These are phyloP conservation scores for Chaetorhynchus papuensis DNA, from an alignment of 2,113 vertebrate species.

Conservation along the genomic window DNA sequence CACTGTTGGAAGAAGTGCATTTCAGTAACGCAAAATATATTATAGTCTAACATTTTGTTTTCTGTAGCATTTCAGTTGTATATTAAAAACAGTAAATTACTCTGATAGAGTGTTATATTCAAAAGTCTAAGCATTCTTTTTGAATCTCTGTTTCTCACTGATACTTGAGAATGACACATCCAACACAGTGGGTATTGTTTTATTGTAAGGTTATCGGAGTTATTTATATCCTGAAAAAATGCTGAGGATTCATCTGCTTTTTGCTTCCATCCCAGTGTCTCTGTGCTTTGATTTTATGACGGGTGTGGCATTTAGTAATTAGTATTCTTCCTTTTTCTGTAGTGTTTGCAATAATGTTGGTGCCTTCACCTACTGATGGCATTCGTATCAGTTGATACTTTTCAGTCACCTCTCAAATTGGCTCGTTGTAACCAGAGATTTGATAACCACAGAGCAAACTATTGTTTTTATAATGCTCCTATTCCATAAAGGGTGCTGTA, in stretches of 20 bases:
- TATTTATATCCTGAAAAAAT: background rate
- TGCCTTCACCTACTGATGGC: rapidly evolving
- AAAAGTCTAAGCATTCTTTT: background rate
- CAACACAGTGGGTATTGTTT: background rate
- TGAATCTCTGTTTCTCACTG: background rate
- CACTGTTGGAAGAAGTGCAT: background rate
- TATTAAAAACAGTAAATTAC: conserved; percentile 19
- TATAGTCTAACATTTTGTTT: background rate
- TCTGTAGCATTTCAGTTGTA: background rate
- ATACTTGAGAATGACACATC: background rate
- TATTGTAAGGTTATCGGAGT: background rate
- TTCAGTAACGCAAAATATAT: background rate
- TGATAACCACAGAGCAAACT: background rate
- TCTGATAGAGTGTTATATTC: background rate
- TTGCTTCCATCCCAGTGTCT: background rate
- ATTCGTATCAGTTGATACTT: background rate
- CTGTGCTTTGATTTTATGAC: background rate
- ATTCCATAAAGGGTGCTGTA: background rate
- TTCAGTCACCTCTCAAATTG: background rate
- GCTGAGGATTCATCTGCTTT: background rate
- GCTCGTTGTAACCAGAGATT: background rate
- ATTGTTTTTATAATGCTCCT: background rate
- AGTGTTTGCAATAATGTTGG: background rate
- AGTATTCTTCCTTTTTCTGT: background rate
- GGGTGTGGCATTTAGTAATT: background rate